Evolutionary conservation across 2,888 invertebrate genomes (phyloP), one percentile per base, ranked within the genome.

Genomic region (Norana najaformis): DNA sequence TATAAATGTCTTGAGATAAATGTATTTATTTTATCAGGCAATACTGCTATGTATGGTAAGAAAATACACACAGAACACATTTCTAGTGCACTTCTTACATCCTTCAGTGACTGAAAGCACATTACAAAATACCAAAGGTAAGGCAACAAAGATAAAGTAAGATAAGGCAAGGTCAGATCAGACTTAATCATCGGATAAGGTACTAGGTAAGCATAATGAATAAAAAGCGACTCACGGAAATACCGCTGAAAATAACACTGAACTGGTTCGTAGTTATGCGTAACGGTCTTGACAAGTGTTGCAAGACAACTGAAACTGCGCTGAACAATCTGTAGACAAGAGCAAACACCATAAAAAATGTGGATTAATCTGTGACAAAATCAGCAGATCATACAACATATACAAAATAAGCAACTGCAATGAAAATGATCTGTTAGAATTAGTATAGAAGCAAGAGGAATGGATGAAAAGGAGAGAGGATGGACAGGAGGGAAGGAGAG

Each of bases 401-500:
- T n/a, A n/a, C n/a, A n/a, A n/a, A n/a, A n/a, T n/a, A n/a, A n/a
- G n/a, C n/a, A n/a, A n/a, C n/a, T n/a, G n/a, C n/a, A n/a, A n/a
- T n/a, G n/a, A n/a, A n/a, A n/a, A n/a, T n/a, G n/a, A n/a, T n/a
- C n/a, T n/a, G n/a, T n/a, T n/a, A n/a, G n/a, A n/a, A n/a, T n/a
- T n/a, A 69, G 14, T 30, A 69, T 8, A n/a, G 88, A 89, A 37
- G 89, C 89, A 90, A 83, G 88, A n/a, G n/a, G n/a, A n/a, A 89
- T 88, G 90, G 89, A 69, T 89, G 89, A 89, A 88, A 90, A 18
- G 83, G 89, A 90, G 88, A 88, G 41, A 88, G 90, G 83, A 89
- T 83, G 88, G 83, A 89, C 39, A 89, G 89, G 41, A 90, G 91
- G 34, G 39, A 88, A 39, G 30, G 11, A 89, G 4, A 41, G 20